These are phyloP conservation scores for Homarus gammarus DNA, from an alignment of 2,888 invertebrate species.

Conservation along the genomic window DNA sequence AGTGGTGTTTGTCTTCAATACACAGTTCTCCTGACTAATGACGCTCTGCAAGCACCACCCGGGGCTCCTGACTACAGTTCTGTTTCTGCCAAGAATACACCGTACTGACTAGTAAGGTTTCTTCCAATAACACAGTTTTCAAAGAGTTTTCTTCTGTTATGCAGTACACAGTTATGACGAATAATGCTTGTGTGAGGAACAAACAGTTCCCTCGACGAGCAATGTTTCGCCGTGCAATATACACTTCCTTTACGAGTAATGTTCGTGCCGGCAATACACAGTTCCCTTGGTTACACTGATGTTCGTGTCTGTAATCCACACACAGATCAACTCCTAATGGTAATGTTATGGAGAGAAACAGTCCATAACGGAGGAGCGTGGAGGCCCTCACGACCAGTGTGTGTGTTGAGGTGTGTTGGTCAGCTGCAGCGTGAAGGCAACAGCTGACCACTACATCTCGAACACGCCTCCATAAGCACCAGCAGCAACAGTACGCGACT, in stretches of 20 bases:
- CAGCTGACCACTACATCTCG: background rate
- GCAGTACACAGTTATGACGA: background rate
- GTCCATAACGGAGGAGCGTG: background rate
- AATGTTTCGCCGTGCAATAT: background rate
- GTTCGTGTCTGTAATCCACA: background rate
- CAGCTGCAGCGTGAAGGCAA: background rate
- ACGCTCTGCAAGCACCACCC: too few species aligned
- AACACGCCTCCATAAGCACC: background rate
- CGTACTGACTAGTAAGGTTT: too few species aligned
- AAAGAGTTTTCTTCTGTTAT: too few species aligned
- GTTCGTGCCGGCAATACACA: background rate
- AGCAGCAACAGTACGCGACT: background rate
- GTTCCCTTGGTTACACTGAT: too few species aligned
- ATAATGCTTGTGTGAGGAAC: background rate
- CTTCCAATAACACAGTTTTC: too few species aligned
- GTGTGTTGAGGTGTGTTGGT: background rate
- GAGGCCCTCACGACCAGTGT: background rate
- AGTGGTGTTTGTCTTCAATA: too few species aligned
- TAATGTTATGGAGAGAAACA: background rate
- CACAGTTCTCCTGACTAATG: too few species aligned
- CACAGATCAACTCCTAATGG: background rate
- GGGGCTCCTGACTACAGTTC: too few species aligned
- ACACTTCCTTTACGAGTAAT: background rate
- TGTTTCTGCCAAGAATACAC: too few species aligned
- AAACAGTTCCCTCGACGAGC: background rate